phyloP scores from a whole-genome alignment of 1,140 invertebrate genomes.

The Caenorhabditis briggsae region DNA sequence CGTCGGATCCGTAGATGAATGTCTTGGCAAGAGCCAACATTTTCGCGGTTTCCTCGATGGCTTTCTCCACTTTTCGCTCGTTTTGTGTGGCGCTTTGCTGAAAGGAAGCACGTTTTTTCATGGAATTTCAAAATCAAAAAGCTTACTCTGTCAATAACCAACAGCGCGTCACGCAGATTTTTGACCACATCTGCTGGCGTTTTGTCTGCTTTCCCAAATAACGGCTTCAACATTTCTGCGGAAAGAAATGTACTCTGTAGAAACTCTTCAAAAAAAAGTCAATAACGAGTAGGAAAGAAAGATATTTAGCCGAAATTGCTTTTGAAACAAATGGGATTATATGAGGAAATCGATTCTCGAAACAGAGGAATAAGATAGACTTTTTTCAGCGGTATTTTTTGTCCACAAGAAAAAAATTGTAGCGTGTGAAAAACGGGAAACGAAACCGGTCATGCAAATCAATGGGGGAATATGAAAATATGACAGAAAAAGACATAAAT shows the following conservation, averaged over 20 bases:
- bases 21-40: conserved; percentile 94
- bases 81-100: conserved; percentile 81
- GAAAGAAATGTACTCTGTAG: background rate
- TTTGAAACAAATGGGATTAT: conserved; percentile 39
- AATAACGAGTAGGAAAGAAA: background rate
- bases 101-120: conserved; percentile 21
- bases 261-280: background rate
- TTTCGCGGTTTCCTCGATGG: conserved; percentile 82
- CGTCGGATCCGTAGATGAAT: conserved; percentile 95
- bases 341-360: background rate
- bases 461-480: background rate
- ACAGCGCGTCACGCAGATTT: conserved; percentile 92
- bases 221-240: conserved; percentile 82
- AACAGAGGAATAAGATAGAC: background rate
- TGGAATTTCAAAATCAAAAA: background rate
- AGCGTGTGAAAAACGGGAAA: background rate
- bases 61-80: conserved; percentile 44
- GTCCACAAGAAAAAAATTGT: background rate
- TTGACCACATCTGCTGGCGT: conserved; percentile 93
- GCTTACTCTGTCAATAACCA: conserved; percentile 85
- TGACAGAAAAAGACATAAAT: background rate
- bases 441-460: conserved; percentile 48
- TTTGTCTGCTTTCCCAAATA: conserved; percentile 96
- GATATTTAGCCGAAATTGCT: conserved; percentile 14
- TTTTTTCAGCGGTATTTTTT: background rate